A percentile compares a stretch with the other conserved stretches of the same genome.
Conservation (phyloP, 2,113 vertebrate genomes). For the Cynopterus brachyotis region DNA sequence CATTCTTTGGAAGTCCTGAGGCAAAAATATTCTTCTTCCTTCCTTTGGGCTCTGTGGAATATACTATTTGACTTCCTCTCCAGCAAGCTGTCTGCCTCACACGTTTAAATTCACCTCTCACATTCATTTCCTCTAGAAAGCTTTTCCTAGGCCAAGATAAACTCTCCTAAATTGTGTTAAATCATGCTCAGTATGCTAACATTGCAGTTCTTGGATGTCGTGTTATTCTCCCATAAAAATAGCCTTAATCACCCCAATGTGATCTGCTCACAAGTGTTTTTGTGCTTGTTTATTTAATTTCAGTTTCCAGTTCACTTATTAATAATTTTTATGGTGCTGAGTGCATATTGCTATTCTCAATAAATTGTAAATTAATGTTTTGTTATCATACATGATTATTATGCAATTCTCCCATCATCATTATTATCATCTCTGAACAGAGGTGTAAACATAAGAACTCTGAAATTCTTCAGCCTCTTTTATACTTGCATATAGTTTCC, state of each 20-base stretch:
- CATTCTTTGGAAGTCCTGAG: slow-evolving; percentile 55
- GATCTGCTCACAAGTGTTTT: background rate
- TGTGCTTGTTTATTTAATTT: slow-evolving; percentile 36
- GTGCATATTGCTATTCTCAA: background rate
- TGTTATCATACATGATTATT: slow-evolving; percentile 24
- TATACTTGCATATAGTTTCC: background rate
- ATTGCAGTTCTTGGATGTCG: background rate
- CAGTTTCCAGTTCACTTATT: background rate
- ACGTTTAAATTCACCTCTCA: slow-evolving; percentile 63
- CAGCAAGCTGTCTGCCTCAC: slow-evolving; percentile 61
- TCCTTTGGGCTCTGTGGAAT: slow-evolving; percentile 56
- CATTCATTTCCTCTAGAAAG: slow-evolving; percentile 53
- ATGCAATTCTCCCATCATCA: background rate
- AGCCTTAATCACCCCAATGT: background rate
- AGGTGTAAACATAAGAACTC: background rate
- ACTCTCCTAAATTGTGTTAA: background rate
- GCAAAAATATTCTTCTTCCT: slow-evolving; percentile 64
- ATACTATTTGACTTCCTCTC: slow-evolving; percentile 65
- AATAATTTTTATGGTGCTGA: background rate
- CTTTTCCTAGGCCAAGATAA: slow-evolving; percentile 31
- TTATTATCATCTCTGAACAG: slow-evolving; percentile 18
- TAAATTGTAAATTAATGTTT: slow-evolving; percentile 68
- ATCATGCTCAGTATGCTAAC: background rate
- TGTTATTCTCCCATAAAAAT: background rate
- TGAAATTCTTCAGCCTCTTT: background rate